Evolutionary conservation across 2,113 vertebrate genomes (phyloP), one percentile per base, ranked within the genome.

Genomic region (Upupa epops): DNA sequence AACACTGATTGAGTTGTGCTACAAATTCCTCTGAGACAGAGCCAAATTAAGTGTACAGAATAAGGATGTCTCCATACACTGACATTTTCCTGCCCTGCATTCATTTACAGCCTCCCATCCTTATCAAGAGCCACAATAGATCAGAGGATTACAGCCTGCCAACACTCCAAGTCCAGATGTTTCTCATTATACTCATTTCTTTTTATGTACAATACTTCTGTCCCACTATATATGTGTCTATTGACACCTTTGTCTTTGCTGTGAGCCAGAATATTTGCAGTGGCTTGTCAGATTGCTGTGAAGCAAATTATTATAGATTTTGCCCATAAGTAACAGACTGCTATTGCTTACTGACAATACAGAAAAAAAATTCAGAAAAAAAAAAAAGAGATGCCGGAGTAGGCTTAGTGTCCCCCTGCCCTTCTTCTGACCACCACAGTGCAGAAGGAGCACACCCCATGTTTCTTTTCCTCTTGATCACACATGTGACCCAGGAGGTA

Each of bases 381-480:
- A 18, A 28, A 46, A 28, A 19, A 6, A 49, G 3, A 63, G 15
- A 37, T 6, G 8, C 18, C 25, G 37, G 5, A 71, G 13, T 34
- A 69, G 17, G 11, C 61, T 54, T 73, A 22, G 26, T 45, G 32
- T 81, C 32, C 29, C 25, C 13, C 40, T 49, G 19, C 56, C 74
- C 18, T 40, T 73, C 34, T 63, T 55, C n/a, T 3, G 1, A 45
- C 24, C 6, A 4, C 48, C 28, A 68, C 34, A 3, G 0, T 11
- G 37, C 3, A 0, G 9, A 25, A n/a, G 34, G 25, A 74, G 21
- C 0, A 4, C 20, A 59, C 54, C 82, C 22, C 18, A 3, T 37
- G 59, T 84, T 90, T 71, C 45, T 55, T 91, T 88, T 51, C 42
- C 6, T 17, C 48, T 40, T 86, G 48, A 46, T 94, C 71, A 60